Percentiles rank a stretch among this genome's conserved stretches.
These are phyloP conservation scores for Luscinia luscinia DNA, from an alignment of 2,797 vertebrate species.

Conservation along the genomic window DNA sequence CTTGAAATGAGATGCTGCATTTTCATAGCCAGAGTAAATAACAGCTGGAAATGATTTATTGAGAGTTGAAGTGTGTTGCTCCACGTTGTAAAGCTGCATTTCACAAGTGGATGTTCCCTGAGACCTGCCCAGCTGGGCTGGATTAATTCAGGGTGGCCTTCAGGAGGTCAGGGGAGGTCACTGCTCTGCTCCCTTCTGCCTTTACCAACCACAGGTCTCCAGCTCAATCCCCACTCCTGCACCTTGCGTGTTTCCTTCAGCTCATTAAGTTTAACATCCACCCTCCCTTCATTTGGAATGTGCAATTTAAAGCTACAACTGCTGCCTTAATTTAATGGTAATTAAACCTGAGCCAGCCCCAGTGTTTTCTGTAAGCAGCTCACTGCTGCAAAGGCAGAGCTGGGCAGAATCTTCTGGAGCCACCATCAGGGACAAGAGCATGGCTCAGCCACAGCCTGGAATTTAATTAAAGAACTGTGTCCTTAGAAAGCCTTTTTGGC, in stretches of 20 bases:
- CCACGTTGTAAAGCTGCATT: background rate
- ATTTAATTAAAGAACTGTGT: background rate
- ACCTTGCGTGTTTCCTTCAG: constrained; percentile 59
- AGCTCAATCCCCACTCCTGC: background rate
- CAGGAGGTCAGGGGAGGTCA: background rate
- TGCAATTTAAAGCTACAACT: constrained; percentile 59
- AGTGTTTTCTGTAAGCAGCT: background rate
- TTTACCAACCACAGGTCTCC: background rate
- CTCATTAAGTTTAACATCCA: constrained; percentile 63
- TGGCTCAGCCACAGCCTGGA: fast-evolving
- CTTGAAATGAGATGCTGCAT: constrained; percentile 7
- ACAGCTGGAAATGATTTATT: constrained; percentile 10
- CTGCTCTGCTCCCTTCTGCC: background rate
- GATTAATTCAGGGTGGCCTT: background rate
- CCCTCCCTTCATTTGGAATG: constrained; percentile 69
- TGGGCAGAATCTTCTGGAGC: background rate
- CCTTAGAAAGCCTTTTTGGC: background rate
- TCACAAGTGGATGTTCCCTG: background rate
- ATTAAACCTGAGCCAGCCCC: background rate
- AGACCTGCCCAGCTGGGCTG: background rate
- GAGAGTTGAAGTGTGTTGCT: background rate
- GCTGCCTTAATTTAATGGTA: constrained; percentile 39
- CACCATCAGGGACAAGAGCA: background rate
- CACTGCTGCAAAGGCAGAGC: background rate
- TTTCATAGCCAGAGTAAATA: constrained; percentile 26